These are phyloP conservation scores for Dinoponera quadriceps DNA, from an alignment of 1,140 invertebrate species.

Conservation along the genomic window DNA sequence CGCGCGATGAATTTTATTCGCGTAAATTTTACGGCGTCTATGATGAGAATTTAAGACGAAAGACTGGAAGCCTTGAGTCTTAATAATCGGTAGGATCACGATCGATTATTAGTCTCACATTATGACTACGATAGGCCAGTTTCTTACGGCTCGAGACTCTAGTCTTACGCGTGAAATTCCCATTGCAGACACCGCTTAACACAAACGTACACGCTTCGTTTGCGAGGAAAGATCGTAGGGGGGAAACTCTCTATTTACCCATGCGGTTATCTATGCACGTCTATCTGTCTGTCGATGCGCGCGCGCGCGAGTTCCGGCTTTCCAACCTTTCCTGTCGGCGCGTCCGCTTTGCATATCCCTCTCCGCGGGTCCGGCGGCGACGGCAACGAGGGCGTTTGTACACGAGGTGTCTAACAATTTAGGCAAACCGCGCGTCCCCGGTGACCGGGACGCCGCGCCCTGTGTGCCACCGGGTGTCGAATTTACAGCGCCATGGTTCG, in stretches of 20 bases:
- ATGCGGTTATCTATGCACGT: not conserved
- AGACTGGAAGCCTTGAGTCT: no score
- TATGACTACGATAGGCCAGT: no score
- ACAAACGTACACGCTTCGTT: no score
- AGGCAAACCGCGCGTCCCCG: no score
- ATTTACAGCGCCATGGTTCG: slow-evolving; percentile 51
- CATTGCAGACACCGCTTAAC: no score
- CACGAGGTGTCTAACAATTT: slow-evolving; percentile 9
- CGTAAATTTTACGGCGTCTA: not conserved
- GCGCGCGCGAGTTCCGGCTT: slow-evolving; percentile 19
- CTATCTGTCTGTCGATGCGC: not conserved
- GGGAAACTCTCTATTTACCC: slow-evolving; percentile 30
- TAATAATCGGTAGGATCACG: no score
- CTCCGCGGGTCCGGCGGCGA: not conserved
- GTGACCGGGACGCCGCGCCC: no score
- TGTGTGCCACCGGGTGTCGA: slow-evolving; percentile 45
- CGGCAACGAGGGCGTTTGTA: not conserved
- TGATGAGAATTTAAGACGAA: no score
- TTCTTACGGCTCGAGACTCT: no score
- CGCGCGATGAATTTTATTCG: no score
- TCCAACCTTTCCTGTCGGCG: slow-evolving; percentile 23
- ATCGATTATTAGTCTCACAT: no score
- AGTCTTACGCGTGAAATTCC: no score
- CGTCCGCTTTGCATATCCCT: slow-evolving; percentile 33
- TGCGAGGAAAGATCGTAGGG: not conserved